Evolutionary conservation across 2,113 vertebrate species (phyloP).

Genomic region (Rhea americana): DNA sequence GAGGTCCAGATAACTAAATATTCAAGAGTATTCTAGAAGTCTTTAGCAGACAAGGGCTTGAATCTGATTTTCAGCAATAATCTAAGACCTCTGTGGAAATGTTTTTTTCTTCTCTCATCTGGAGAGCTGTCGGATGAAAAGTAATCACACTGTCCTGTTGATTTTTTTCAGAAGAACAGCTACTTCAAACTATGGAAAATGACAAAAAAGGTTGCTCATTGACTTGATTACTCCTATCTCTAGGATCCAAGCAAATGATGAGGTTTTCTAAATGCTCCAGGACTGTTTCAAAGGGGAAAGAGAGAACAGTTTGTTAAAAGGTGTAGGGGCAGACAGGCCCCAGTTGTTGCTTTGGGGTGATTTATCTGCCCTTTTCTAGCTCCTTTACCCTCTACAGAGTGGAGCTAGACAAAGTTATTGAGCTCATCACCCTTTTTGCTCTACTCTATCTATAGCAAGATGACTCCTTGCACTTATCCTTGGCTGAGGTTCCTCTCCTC

Average conservation of each 20-base stretch:
- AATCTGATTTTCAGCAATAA: neutral
- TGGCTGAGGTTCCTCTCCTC: neutral
- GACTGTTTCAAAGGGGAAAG: neutral
- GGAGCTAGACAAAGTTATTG: rapidly evolving
- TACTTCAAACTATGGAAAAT: neutral
- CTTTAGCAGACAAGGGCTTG: neutral
- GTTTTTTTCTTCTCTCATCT: neutral
- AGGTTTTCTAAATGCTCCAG: neutral
- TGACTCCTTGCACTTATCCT: neutral
- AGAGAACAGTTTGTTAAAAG: neutral
- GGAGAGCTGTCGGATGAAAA: neutral
- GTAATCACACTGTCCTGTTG: neutral
- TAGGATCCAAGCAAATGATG: neutral
- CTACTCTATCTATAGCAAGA: neutral
- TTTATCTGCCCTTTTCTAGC: neutral
- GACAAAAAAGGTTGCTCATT: neutral
- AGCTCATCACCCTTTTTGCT: neutral
- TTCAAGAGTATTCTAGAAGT: neutral
- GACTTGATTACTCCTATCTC: neutral
- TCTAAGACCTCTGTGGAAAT: neutral
- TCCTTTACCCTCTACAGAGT: neutral
- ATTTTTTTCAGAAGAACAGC: neutral
- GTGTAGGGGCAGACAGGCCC: rapidly evolving
- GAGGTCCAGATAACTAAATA: neutral
- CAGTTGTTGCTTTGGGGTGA: rapidly evolving